Base-by-base conservation (phyloP, 2,113 vertebrate genomes). In the Saccopteryx leptura region DNA sequence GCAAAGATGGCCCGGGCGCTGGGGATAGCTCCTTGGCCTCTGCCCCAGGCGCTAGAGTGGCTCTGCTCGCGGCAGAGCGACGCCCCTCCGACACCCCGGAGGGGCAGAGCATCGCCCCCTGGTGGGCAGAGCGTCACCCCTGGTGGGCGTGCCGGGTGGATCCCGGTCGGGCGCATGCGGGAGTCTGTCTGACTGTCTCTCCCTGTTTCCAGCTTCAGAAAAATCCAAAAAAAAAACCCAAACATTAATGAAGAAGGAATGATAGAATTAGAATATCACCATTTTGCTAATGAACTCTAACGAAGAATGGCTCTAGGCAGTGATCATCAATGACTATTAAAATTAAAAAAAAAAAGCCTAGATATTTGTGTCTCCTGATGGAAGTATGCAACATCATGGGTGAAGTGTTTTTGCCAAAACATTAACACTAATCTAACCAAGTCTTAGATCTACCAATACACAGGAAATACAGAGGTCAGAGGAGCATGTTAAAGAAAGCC, bases 241-340 rank as follows among this genome's bases (percentile, higher is more conserved):
- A n/a, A n/a, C n/a, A n/a, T 91, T 91, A 87, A 75, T 71, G 39
- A 93, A 94, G 74, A 93, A 54, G 19, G n/a, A 91, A 63, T 3
- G 4, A 75, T 31, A 60, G 46, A 66, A 85, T 95, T 91, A 81
- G 52, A 93, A 86, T 75, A 72, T 31, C 50, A 78, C 50, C 65
- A 66, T 84, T 91, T 90, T 93, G 81, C 72, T n/a, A 85, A 94
- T 85, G 82, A 82, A 61, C 28, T 28, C 24, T 85, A 72, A 88
- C 33, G 31, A 94, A 72, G 46, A 92, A 88, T 61, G 56, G 17
- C 92, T 94, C 78, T 74, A 65, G 66, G 28, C 54, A 71, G 7
- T 50, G 60, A 69, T 95, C 63, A 74, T 79, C 28, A 86, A 14
- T 91, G 79, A 17, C 46, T 92, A 28, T 90, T 84, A 88, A 96